phyloP scores from a whole-genome alignment of 2,888 invertebrate genomes.

The Abrostola tripartita region DNA sequence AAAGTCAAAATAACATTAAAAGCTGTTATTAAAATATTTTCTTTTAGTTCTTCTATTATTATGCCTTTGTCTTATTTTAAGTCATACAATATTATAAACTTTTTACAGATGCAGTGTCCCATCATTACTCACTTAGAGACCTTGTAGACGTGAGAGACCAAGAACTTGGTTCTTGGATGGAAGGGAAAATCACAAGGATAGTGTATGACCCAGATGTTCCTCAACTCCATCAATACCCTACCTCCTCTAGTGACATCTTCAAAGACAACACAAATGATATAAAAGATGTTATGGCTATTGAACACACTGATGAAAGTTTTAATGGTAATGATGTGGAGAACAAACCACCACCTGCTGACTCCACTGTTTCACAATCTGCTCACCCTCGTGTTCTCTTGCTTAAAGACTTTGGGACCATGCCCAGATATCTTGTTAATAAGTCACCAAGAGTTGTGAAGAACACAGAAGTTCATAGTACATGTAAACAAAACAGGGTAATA shows the following conservation, averaged over 20 bases:
- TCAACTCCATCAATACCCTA: slow-evolving; percentile 15
- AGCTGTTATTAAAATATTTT: no score
- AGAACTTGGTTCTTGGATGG: slow-evolving; percentile 92
- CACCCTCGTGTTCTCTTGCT: no score
- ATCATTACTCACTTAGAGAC: slow-evolving; percentile 89
- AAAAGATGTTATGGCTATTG: slow-evolving; percentile 25
- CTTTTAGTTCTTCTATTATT: no score
- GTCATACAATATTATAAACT: slow-evolving; percentile 16
- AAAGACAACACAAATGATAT: neutral
- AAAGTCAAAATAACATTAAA: no score
- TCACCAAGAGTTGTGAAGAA: slow-evolving; percentile 36
- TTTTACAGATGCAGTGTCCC: slow-evolving; percentile 78
- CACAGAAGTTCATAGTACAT: no score
- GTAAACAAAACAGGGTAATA: no score
- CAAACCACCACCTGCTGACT: slow-evolving; percentile 67
- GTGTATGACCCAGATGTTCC: slow-evolving; percentile 71
- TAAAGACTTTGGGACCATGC: no score
- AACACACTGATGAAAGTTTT: slow-evolving; percentile 37
- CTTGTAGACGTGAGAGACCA: slow-evolving; percentile 90
- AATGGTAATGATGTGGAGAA: slow-evolving; percentile 70
- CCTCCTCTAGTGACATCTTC: neutral
- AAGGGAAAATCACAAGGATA: slow-evolving; percentile 89
- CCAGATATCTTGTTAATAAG: slow-evolving; percentile 25
- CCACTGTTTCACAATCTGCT: no score
- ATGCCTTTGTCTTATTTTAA: neutral